Conservation (phyloP, 2,113 vertebrate genomes). For the Copsychus sechellarum region DNA sequence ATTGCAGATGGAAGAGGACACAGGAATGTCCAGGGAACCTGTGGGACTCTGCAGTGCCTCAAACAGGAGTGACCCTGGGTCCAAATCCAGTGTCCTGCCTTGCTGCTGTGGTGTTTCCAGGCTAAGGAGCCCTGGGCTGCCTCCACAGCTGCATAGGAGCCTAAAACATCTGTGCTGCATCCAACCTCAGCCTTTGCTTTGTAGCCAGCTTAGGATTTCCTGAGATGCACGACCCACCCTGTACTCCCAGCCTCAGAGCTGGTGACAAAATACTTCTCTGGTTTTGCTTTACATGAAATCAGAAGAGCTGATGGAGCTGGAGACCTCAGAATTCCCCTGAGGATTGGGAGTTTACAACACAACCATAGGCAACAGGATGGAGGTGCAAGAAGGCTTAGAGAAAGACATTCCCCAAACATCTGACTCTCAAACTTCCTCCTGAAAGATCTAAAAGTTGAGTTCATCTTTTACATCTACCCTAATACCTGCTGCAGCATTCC, state of each 20-base stretch:
- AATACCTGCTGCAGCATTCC: background rate
- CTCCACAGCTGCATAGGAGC: background rate
- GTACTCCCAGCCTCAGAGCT: background rate
- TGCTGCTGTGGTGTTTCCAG: background rate
- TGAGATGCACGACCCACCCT: fast-evolving
- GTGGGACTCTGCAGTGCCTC: background rate
- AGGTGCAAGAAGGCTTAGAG: background rate
- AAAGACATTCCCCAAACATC: background rate
- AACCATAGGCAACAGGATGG: fast-evolving
- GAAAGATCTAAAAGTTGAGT: background rate
- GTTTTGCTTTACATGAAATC: background rate
- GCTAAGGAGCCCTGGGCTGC: background rate
- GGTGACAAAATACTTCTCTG: background rate
- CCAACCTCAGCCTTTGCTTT: background rate
- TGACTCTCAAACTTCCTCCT: background rate
- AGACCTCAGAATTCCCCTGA: background rate
- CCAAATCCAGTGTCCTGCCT: background rate
- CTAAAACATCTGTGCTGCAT: background rate
- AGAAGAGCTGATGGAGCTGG: background rate
- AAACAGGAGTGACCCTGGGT: background rate
- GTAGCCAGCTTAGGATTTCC: background rate
- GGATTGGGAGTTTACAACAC: background rate
- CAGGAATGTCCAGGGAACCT: background rate
- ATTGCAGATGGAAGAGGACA: background rate
- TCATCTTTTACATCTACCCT: background rate